Evolutionary conservation across 2,888 invertebrate species (phyloP).

Genomic region (Drepanosiphum platanoidis): DNA sequence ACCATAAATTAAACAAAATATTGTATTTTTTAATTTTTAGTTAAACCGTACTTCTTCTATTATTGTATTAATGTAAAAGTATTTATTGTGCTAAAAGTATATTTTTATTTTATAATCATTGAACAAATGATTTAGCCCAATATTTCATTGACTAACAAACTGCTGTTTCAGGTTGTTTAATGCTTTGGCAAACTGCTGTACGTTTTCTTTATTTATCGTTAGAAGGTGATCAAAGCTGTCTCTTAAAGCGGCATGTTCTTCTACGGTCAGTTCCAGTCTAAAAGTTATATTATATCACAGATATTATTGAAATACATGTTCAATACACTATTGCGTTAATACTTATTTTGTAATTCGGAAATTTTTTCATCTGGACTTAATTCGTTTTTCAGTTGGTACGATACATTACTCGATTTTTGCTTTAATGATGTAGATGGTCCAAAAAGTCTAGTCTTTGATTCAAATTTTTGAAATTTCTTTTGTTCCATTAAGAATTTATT

Average conservation of each 20-base stretch:
- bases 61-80: no score
- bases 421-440: not conserved
- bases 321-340: not conserved
- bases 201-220: slow-evolving; percentile 39
- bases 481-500: slow-evolving; percentile 24
- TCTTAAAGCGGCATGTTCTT: slow-evolving; percentile 32
- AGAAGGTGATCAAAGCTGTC: not conserved
- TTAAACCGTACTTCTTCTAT: no score
- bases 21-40: no score
- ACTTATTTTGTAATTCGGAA: slow-evolving; percentile 35
- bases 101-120: no score
- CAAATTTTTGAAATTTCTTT: slow-evolving; percentile 9
- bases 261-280: slow-evolving; percentile 35
- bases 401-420: not conserved
- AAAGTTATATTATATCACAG: no score
- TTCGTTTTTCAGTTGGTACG: slow-evolving; percentile 15
- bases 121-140: no score
- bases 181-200: not conserved
- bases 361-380: slow-evolving; percentile 33
- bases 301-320: not conserved
- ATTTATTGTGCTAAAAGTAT: no score
- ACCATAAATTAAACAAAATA: no score
- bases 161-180: slow-evolving; percentile 30
- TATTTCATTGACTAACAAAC: slow-evolving; percentile 10
- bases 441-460: not conserved